Evolutionary conservation across 2,888 invertebrate genomes (phyloP), one percentile per base, ranked within the genome.

Genomic region (Ochropacha duplaris): DNA sequence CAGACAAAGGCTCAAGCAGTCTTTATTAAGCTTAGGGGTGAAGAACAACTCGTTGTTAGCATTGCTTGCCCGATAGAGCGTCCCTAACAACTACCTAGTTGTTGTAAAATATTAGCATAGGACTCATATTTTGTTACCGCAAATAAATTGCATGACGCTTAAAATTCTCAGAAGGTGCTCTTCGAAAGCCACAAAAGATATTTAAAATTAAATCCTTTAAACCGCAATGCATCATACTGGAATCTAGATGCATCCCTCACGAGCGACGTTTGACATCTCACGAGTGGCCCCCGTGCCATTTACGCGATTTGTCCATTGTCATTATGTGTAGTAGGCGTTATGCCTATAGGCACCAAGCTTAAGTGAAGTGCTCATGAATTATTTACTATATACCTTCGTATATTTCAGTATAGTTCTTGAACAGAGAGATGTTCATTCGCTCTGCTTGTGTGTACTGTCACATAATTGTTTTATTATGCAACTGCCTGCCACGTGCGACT

Each of bases 351-450:
- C 72, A 68, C 68, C 62, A 74, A 70, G 76, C 74, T 84, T 85
- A 83, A 82, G 81, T 79, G 79, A 82, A 77, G 71, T 72, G 69
- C 81, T 90, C 87, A 88, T 90, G 88, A 88, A 90, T 90, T 90
- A 90, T 90, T 87, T 85, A 89, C 75, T 77, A 73, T 78, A 77
- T 78, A 74, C 74, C 74, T 74, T 76, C 74, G 69, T 70, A 74
- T 82, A 71, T 71, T 52, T 22, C 50, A 44, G 44, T 9, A 77
- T 77, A 78, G 75, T 78, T 79, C 78, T 78, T 74, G 66, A 44
- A 44, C 44, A 44, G 66, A 55, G 62, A 74, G 65, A 74, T 74
- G 71, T 80, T 78, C 74, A 74, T 78, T 74, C 72, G 65, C 63
- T 58, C 56, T 49, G 71, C 65, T 63, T 65, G 71, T 44, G 19